Conservation (phyloP, 2,113 vertebrate species). For the Clarias gariepinus region DNA sequence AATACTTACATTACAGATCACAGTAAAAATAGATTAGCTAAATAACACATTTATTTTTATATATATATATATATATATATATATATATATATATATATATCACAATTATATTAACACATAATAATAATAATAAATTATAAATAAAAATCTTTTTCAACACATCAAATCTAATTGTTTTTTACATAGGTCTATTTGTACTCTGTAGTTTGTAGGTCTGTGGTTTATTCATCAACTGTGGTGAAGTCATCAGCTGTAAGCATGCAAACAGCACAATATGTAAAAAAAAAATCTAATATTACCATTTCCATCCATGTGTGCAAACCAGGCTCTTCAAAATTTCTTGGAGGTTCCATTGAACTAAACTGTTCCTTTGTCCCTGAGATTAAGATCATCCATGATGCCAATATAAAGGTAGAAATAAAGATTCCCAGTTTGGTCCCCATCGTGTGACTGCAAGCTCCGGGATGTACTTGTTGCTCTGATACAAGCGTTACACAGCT, state of each 20-base stretch:
- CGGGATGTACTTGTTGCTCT: constrained; percentile 62
- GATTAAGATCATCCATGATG: constrained; percentile 75
- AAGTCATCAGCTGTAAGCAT: background rate
- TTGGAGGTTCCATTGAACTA: constrained; percentile 50
- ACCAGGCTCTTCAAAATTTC: constrained; percentile 51
- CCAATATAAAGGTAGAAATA: constrained; percentile 73
- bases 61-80: no score
- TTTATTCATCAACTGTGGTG: no score
- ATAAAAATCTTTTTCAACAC: background rate
- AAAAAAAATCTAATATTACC: constrained; percentile 56
- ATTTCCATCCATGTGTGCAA: constrained; percentile 59
- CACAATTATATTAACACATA: background rate
- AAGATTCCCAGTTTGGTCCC: constrained; percentile 69
- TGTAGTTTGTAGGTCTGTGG: background rate
- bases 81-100: no score
- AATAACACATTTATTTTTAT: background rate
- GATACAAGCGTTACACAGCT: constrained; percentile 54
- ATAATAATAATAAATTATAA: background rate
- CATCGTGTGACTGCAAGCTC: constrained; percentile 68
- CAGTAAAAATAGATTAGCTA: background rate
- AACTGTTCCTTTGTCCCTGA: constrained; percentile 43
- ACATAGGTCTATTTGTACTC: background rate
- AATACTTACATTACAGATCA: background rate
- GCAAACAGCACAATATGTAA: background rate
- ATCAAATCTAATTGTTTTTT: background rate